Evolutionary conservation across 2,888 invertebrate genomes (phyloP), one percentile per base, ranked within the genome.

Genomic region (Idaea straminata): DNA sequence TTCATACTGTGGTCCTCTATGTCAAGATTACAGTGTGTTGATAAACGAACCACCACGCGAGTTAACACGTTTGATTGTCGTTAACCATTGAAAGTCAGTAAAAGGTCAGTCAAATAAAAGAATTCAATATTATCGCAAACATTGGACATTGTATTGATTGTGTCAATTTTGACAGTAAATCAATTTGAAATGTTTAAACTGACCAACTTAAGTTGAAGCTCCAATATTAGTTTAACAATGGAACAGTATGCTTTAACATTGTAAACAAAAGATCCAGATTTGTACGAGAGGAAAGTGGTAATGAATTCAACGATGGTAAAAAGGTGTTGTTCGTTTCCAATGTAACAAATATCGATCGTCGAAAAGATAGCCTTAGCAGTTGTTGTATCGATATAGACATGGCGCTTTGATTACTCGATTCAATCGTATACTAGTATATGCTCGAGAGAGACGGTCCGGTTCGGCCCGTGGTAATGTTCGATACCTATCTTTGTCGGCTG

Each of bases 401-500:
- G 90, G 87, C 81, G 87, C 86, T 89, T 89, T 91, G 92, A 91
- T 92, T 91, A 86, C 85, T 86, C 84, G 91, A 88, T 91, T 90
- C 86, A 88, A 86, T 88, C 86, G 84, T 81, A 47, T 47, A 85
- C 83, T 86, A 81, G 85, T 85, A 84, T 84, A 82, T 78, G 83
- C 82, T 80, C 80, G 78, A 81, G 78, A 80, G 7, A 61, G 66
- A 74, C 47, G 57, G 58, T 79, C 79, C 80, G 77, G 79, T 83
- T 82, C 81, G 83, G 81, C 82, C 83, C 81, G 84, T 82, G 84
- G 87, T 87, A 87, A 89, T 85, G 86, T 84, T 78, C 80, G 89
- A 90, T 89, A 88, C 86, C 83, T 86, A 91, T 91, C 90, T 91
- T 83, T 84, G 85, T 86, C 84, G 84, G 85, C 74, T 79, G 77